Evolutionary conservation across 2,888 invertebrate species (phyloP).

Genomic region (Athalia rosae): DNA sequence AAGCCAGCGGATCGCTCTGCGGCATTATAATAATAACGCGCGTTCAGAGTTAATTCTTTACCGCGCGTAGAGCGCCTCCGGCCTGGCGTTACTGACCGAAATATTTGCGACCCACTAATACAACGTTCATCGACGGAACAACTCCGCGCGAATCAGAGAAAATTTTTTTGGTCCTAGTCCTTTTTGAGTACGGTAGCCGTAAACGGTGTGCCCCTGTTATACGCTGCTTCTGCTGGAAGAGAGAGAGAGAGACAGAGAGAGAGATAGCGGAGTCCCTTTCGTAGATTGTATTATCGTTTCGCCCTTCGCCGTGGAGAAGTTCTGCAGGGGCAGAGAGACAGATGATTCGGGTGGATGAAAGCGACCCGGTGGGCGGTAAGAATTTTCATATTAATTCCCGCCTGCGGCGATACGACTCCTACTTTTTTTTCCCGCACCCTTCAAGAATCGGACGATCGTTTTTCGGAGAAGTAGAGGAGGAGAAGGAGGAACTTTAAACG

Average conservation of each 20-base stretch:
- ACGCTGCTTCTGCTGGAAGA: too few relatives aligned
- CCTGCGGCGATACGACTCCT: too few relatives aligned
- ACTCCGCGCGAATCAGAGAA: background rate
- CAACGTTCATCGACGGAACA: background rate
- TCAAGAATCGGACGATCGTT: background rate
- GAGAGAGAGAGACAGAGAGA: too few relatives aligned
- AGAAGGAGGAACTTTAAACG: background rate
- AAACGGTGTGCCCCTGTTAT: too few relatives aligned
- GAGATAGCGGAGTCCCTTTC: too few relatives aligned
- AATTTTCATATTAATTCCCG: constrained; percentile 40
- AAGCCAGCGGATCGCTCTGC: constrained; percentile 14
- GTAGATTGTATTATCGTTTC: too few relatives aligned
- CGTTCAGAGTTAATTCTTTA: background rate
- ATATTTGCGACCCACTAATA: background rate
- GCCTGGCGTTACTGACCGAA: constrained; percentile 19
- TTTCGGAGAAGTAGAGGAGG: too few relatives aligned
- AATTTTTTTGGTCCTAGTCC: too few relatives aligned
- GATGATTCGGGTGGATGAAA: constrained; percentile 94
- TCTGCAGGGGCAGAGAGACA: constrained; percentile 37
- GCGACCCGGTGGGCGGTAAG: constrained; percentile 93
- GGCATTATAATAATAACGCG: constrained; percentile 41
- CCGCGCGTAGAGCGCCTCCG: constrained; percentile 6
- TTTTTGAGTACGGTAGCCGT: too few relatives aligned
- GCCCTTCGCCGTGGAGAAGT: too few relatives aligned
- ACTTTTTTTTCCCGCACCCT: constrained; percentile 42